Percentiles rank a stretch among this genome's conserved stretches.
Conservation (phyloP, 1,140 invertebrate species). For the Metopolophium dirhodum region DNA sequence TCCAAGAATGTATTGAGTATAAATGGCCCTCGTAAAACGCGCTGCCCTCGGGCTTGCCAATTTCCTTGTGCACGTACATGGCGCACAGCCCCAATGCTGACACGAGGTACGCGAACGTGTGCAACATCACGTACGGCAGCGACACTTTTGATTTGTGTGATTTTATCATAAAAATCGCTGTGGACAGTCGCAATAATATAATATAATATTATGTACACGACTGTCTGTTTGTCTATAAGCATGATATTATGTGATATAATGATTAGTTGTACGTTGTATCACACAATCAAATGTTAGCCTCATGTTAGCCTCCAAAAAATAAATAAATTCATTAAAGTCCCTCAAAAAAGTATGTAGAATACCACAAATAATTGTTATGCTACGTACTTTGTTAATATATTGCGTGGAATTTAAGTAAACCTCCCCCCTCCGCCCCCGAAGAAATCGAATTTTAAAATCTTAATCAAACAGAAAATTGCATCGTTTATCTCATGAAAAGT, state of each 20-base stretch:
- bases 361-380: not conserved
- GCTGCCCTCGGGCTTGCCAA: not conserved
- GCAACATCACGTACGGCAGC: constrained; percentile 27
- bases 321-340: not conserved
- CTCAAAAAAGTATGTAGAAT: not conserved
- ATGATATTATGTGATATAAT: not conserved
- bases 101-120: constrained; percentile 38
- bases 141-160: not conserved
- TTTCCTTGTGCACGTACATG: constrained; percentile 23
- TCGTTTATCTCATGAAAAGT: no score
- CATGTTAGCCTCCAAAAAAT: no score
- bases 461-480: not conserved
- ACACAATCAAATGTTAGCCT: no score
- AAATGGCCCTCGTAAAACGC: not conserved
- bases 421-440: not conserved
- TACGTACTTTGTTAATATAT: not conserved
- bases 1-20: constrained; percentile 27
- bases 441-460: not conserved
- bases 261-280: no score
- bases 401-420: not conserved
- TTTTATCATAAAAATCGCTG: constrained; percentile 50
- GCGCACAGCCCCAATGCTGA: not conserved
- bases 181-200: not conserved
- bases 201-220: not conserved
- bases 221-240: not conserved